Base-by-base conservation (phyloP, 2,888 invertebrate species). In the Ennomos quercinarius region DNA sequence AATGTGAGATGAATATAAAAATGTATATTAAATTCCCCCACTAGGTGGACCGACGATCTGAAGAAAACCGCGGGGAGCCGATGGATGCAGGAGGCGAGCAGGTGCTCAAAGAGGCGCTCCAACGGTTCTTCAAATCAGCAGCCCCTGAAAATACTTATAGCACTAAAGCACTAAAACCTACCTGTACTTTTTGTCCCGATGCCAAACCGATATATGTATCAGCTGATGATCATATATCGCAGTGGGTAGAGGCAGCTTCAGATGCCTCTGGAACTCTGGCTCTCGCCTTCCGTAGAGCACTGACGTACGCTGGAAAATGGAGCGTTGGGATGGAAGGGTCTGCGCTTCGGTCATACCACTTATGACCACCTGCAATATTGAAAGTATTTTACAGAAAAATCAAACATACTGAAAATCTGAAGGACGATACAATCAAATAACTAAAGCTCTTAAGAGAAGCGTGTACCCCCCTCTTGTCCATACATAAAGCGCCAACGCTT, bases 141-240 rank as follows among this genome's bases (percentile, higher is more conserved):
- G 10, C 34, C 9, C n/a, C 43, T 49, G 37, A 37, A 48, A 39
- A 38, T 9, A 17, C 3, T 17, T 17, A 17, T 17, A 17, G 17
- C 17, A 41, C 3, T 40, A 10, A 40, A 9, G 42, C 8, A 8
- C 42, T 42, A 43, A 9, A 5, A 77, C 82, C 73, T 76, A 97
- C 97, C 96, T 95, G 83, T 95, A 95, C 70, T 95, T 95, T 71
- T 96, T 95, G 87, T 97, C 96, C 69, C 97, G 93, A 83, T 97
- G 97, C 97, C 97, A 97, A 45, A 97, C 97, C 44, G 97, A 97
- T 71, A 97, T 93, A 73, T 96, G 95, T 44, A 97, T 92, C 81
- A 94, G 93, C 74, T 95, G 94, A 48, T 94, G 89, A 42, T 91
- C 87, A 74, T 94, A 94, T 35, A 87, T 72, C 38, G 91, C 89